Conservation (phyloP, 2,113 vertebrate species). For the Rhabdomys dilectus region DNA sequence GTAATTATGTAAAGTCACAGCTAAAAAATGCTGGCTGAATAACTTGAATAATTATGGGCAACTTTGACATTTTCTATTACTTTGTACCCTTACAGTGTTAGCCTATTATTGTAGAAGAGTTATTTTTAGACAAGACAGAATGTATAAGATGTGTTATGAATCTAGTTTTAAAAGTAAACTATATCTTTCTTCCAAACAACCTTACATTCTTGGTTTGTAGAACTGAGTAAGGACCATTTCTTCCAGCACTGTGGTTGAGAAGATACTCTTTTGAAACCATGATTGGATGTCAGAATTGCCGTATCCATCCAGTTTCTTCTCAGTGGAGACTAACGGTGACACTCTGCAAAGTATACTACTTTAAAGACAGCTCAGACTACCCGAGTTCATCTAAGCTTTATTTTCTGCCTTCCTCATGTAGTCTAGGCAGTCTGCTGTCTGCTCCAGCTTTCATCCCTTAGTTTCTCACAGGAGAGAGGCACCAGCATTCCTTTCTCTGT, state of each 20-base stretch:
- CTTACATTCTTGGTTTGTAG: background rate
- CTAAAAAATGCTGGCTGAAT: slow-evolving; percentile 50
- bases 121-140: slow-evolving; percentile 63
- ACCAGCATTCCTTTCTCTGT: background rate
- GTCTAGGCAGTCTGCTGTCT: background rate
- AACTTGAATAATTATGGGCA: slow-evolving; percentile 66
- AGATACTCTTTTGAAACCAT: slow-evolving; percentile 49
- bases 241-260: slow-evolving; percentile 18
- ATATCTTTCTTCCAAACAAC: slow-evolving; percentile 26
- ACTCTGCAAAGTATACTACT: background rate
- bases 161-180: slow-evolving; percentile 51
- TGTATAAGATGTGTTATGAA: background rate
- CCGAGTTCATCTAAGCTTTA: background rate
- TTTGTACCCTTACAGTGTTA: slow-evolving; percentile 41
- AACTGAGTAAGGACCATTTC: slow-evolving; percentile 9
- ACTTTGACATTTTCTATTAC: slow-evolving; percentile 46
- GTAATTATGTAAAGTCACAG: slow-evolving; percentile 58
- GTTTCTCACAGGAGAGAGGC: background rate
- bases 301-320: slow-evolving; percentile 32
- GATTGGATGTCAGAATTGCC: background rate
- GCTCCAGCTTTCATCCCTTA: background rate
- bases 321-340: background rate
- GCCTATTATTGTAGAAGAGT: slow-evolving; percentile 2
- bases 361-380: background rate
- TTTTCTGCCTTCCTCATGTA: background rate